These are phyloP conservation scores for Protaetia brevitarsis DNA, from an alignment of 1,140 invertebrate species.

Conservation along the genomic window DNA sequence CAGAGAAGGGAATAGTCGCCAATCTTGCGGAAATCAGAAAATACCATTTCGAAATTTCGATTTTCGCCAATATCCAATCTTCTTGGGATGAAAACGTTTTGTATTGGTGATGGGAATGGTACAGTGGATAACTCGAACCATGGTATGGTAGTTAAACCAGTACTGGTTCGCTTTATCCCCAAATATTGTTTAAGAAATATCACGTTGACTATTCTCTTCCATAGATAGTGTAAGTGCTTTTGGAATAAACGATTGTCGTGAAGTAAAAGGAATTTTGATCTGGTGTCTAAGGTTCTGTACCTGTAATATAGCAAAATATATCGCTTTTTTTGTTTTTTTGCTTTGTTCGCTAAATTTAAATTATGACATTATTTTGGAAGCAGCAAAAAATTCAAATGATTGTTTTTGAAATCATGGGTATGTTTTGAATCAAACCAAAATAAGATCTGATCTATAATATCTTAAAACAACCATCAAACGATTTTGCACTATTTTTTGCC, in stretches of 20 bases:
- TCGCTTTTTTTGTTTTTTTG: background rate
- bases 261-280: constrained; percentile 65
- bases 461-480: background rate
- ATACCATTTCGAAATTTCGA: constrained; percentile 56
- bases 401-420: no score
- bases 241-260: constrained; percentile 65
- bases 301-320: constrained; percentile 45
- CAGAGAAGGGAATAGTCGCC: background rate
- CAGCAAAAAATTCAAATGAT: background rate
- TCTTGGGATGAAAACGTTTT: constrained; percentile 52
- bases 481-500: background rate
- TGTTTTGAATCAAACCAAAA: background rate
- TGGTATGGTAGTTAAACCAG: constrained; percentile 45
- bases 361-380: constrained; percentile 22
- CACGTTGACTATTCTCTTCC: constrained; percentile 73
- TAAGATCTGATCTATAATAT: background rate
- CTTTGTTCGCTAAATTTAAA: background rate
- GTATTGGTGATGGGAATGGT: constrained; percentile 62
- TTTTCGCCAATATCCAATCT: constrained; percentile 63
- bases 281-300: constrained; percentile 64
- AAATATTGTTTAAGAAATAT: constrained; percentile 64
- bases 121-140: constrained; percentile 69
- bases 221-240: constrained; percentile 65
- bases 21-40: background rate
- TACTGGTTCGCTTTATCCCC: constrained; percentile 40